Base-by-base conservation (phyloP, 2,113 vertebrate species). In the Pygoscelis adeliae region DNA sequence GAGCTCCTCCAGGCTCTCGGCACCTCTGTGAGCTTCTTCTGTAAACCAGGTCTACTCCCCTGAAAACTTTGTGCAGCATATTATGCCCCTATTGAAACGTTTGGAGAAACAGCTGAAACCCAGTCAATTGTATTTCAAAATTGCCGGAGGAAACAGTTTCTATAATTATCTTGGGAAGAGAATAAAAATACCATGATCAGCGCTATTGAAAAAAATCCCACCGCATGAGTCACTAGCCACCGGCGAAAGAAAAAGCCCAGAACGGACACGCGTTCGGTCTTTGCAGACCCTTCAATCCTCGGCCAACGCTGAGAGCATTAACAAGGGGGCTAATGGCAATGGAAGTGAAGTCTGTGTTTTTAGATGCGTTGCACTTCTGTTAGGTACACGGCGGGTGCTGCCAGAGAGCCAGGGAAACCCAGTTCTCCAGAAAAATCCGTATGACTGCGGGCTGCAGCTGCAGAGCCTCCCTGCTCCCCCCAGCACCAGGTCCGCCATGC, bases 401-500 rank as follows among this genome's bases (percentile, higher is more conserved):
- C 76, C 47, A 34, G 70, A 10, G 49, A 90, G 71, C 50, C 72
- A 63, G 83, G 59, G 44, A 81, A 53, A 46, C 8, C 13, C 47
- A 11, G 1, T 10, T 61, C 53, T n/a, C 10, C 42, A 8, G 21
- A 42, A 82, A 42, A 36, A 38, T 16, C 29, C 2, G 21, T 0
- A 12, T 0, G 36, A 70, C 63, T 38, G 21, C 6, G 2, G 67
- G 42, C 6, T 0, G 16, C 21, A 20, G 77, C 72, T 55, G 52
- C 71, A 42, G 44, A 49, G 13, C 71, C 25, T 27, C 88, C 25
- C 52, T 10, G 46, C 49, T 69, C 34, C 9, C 32, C 21, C 49
- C 7, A 1, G 55, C 4, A 9, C n/a, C 40, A 32, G n/a, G 12
- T 44, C 44, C 21, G 2, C 5, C 6, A 0, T 0, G 14, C 15